phyloP scores from a whole-genome alignment of 2,113 vertebrate species.

The Platycercus adscitus region DNA sequence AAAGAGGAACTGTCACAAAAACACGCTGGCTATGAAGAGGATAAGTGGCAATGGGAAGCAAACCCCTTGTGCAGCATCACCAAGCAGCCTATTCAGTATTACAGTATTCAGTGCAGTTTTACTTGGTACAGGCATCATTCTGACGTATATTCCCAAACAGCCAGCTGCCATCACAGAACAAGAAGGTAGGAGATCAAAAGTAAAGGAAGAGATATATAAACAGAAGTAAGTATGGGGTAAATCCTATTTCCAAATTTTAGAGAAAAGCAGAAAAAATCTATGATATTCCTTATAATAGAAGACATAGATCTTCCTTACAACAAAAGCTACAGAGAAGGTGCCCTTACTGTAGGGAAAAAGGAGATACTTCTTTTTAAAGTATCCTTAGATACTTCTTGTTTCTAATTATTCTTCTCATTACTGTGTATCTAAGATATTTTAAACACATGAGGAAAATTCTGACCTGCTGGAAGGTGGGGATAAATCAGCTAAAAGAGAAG shows the following conservation, averaged over 20 bases:
- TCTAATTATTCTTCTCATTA: neutral
- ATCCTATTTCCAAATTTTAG: neutral
- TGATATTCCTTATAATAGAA: neutral
- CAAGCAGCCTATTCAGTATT: neutral
- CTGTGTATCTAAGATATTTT: neutral
- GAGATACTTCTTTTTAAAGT: neutral
- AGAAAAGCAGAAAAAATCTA: neutral
- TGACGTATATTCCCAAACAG: neutral
- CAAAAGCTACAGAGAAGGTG: neutral
- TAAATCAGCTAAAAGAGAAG: neutral
- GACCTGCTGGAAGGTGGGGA: neutral
- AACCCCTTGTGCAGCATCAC: accelerated
- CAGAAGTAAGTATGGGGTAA: neutral
- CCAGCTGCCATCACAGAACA: neutral
- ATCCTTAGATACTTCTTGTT: neutral
- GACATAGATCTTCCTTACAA: neutral
- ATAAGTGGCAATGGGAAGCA: neutral
- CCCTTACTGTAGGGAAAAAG: neutral
- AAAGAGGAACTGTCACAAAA: neutral
- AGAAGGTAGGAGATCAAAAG: neutral
- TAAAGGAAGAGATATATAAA: neutral
- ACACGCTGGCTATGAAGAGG: neutral
- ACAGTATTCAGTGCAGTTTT: neutral
- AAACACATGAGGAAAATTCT: neutral
- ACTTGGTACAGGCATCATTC: neutral